A percentile compares a stretch with the other conserved stretches of the same genome.
Conservation (phyloP, 2,113 vertebrate genomes). For the Amblyopsis rosae region DNA sequence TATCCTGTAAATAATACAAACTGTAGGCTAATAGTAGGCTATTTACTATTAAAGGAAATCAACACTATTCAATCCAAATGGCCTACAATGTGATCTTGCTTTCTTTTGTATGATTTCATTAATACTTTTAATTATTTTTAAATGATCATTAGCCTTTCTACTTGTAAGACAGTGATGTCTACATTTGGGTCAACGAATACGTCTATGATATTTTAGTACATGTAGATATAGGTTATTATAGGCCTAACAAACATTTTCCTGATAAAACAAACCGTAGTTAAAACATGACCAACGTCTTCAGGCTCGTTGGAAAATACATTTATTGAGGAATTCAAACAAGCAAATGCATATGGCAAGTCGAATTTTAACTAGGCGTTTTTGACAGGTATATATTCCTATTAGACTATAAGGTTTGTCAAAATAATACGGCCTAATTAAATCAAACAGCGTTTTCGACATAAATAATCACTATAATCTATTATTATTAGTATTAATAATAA, state of each 20-base stretch:
- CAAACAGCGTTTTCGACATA: neutral
- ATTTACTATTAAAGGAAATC: too few relatives aligned
- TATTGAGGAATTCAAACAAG: conserved; percentile 1
- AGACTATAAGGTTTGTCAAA: conserved; percentile 7
- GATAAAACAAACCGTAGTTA: neutral
- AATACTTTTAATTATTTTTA: too few relatives aligned
- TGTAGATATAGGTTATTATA: neutral
- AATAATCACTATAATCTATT: neutral
- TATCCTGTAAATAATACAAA: too few relatives aligned
- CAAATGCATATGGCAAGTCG: conserved; percentile 5
- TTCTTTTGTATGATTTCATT: too few relatives aligned
- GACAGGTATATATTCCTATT: neutral
- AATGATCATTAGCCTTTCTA: too few relatives aligned
- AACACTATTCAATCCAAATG: too few relatives aligned
- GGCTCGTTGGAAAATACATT: conserved; percentile 14
- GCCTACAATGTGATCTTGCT: too few relatives aligned
- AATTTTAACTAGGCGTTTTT: neutral
- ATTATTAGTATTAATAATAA: neutral
- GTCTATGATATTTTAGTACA: neutral
- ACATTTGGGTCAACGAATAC: neutral
- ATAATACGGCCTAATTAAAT: neutral
- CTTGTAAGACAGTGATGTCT: too few relatives aligned
- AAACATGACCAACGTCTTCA: neutral
- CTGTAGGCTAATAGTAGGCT: too few relatives aligned
- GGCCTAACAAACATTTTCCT: too few relatives aligned